Evolutionary conservation across 1,140 invertebrate genomes (phyloP), one percentile per base, ranked within the genome.

Genomic region (Rhopalosiphum maidis): DNA sequence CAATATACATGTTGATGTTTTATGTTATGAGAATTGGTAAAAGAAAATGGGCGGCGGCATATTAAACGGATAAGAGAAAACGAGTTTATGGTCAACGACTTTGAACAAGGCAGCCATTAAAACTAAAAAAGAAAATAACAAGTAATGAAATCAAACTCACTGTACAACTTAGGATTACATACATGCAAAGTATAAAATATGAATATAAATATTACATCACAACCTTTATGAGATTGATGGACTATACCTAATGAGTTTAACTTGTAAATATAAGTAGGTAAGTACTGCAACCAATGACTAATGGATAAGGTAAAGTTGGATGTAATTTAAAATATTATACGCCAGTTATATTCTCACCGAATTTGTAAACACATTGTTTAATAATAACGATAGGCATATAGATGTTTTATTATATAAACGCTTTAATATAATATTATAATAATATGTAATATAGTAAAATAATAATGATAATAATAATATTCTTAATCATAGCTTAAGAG

Each of bases 71-170:
- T 37, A 68, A 90, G 89, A 90, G 89, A 90, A 90, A 90, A 90
- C 89, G 89, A 90, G 89, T 90, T 90, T 90, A 90, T 90, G 89
- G 89, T 18, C 89, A 68, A 90, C 89, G 89, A 90, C 89, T 90
- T 90, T 68, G 55, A 90, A 90, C 89, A 46, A 90, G 55, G 54
- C 89, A 41, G 89, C 89, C 89, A 90, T 90, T 90, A 90, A 90
- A 90, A 89, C 21, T 55, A 51, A 41, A 60, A 60, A 60, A 90
- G 37, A 90, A 60, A 60, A 90, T 60, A 90, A 90, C 41, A 68
- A 60, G 37, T 90, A 90, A 90, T 90, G 89, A 68, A 68, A 90
- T 90, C 55, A 55, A 90, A 90, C 89, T n/a, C 54, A 9, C 55
- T 43, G 89, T 25, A 68, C 54, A 90, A 90, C 54, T 68, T 43